Conservation (phyloP, 2,888 invertebrate genomes). For the Andrena minutula region DNA sequence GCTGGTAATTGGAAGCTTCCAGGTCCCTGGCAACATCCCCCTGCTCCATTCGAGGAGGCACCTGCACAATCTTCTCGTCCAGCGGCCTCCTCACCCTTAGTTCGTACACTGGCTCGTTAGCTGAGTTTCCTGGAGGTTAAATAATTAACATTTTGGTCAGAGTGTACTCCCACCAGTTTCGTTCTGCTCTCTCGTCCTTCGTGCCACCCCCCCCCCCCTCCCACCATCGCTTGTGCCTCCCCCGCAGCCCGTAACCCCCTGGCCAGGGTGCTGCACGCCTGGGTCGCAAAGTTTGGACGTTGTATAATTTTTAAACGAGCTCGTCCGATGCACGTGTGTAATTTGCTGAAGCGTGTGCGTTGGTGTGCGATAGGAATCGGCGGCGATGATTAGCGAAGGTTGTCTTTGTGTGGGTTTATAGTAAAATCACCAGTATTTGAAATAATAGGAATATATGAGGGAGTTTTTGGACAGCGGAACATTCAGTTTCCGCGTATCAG, state of each 20-base stretch:
- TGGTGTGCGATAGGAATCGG: background rate
- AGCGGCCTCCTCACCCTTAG: constrained; percentile 30
- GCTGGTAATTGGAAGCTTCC: constrained; percentile 65
- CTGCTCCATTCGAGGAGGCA: constrained; percentile 26
- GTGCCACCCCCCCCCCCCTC: constrained; percentile 46
- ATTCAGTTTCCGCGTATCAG: no score
- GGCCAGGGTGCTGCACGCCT: constrained; percentile 38
- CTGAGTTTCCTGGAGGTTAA: constrained; percentile 80
- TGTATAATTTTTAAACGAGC: constrained; percentile 5
- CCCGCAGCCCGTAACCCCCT: constrained; percentile 16
- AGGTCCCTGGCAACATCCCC: constrained; percentile 32
- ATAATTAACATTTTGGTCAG: constrained; percentile 83
- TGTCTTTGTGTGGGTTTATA: background rate
- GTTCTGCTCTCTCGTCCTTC: constrained; percentile 49
- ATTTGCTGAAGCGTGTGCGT: background rate
- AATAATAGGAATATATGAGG: no score
- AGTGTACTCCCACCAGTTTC: constrained; percentile 72
- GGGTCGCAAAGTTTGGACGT: constrained; percentile 18
- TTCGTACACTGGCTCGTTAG: constrained; percentile 77
- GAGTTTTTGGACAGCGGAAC: no score
- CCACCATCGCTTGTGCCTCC: constrained; percentile 24
- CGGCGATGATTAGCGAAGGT: background rate
- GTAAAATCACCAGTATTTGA: no score
- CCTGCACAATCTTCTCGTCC: constrained; percentile 46
- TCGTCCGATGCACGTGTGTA: background rate